phyloP scores from a whole-genome alignment of 1,140 invertebrate species.

The Frieseomelitta varia region DNA sequence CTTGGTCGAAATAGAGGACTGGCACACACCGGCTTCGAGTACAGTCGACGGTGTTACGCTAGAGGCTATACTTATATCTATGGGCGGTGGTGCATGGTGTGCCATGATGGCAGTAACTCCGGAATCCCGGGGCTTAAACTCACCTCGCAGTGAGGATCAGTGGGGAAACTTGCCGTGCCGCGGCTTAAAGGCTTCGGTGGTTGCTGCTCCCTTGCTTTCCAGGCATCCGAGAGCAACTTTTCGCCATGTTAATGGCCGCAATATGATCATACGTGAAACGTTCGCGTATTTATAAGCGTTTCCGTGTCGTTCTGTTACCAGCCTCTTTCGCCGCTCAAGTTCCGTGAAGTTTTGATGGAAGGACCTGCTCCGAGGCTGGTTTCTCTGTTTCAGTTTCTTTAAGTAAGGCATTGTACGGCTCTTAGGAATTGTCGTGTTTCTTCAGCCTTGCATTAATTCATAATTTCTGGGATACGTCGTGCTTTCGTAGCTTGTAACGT shows the following conservation, averaged over 20 bases:
- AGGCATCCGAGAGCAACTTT: conserved; percentile 71
- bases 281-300: conserved; percentile 67
- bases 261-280: conserved; percentile 78
- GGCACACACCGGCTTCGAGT: conserved; percentile 59
- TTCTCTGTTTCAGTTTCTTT: rapidly evolving
- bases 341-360: neutral
- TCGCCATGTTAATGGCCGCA: conserved; percentile 80
- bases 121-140: conserved; percentile 82
- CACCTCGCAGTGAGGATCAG: conserved; percentile 79
- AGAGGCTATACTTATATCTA: conserved; percentile 69
- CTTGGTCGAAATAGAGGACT: conserved; percentile 57
- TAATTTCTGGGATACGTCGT: too few species aligned
- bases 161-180: conserved; percentile 80
- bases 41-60: conserved; percentile 63
- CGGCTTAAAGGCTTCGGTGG: conserved; percentile 82
- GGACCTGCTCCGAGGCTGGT: neutral
- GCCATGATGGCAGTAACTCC: conserved; percentile 81
- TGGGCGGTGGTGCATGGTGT: conserved; percentile 78
- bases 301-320: neutral
- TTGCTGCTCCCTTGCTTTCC: conserved; percentile 77
- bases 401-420: too few species aligned
- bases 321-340: too few species aligned
- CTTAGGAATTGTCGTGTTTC: neutral
- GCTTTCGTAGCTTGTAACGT: rapidly evolving
- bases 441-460: neutral